Evolutionary conservation across 2,797 vertebrate genomes (phyloP), one percentile per base, ranked within the genome.

Genomic region (Pygocentrus nattereri): DNA sequence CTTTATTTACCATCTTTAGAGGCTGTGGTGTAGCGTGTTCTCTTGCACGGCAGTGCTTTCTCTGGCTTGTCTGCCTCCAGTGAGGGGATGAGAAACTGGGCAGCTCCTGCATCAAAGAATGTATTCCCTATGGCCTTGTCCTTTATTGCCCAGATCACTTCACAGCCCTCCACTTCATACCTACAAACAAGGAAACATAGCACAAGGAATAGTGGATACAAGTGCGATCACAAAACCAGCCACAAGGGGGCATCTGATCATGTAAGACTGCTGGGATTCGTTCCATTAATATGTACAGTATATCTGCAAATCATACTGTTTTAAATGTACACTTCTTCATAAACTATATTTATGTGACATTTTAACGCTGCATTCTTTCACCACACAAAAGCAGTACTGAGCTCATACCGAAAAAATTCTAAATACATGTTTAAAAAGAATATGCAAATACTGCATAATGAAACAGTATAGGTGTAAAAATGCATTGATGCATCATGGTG

Each of bases 141-240:
- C 92, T 98, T 99, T 85, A 99, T 94, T 4, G 94, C 98, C 98
- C 98, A 99, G 89, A 99, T 93, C 25, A 99, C 96, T 91, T 99
- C 96, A 67, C 97, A 99, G 80, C 96, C 96, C 89, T 96, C 92
- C 61, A 99, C 93, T 92, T 99, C 96, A 85, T 97, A 96, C 81
- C 98, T 99, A 25, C 4, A 87, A 83, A 58, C 11, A 65, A 27
- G 70, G 2, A 68, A 49, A 81, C 25, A 75, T 34, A 76, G 18
- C 15, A 52, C 31, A 65, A n/a, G 56, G 12, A 69, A 41, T 5
- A 23, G 4, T 19, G 21, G n/a, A 34, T 0, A 31, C 27, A 18
- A 23, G 18, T n/a, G 23, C 10, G 65, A 15, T 74, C 64, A 65
- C 18, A 65, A 10, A 54, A 31, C 30, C 50, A 52, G 62, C 58